phyloP scores from a whole-genome alignment of 2,113 vertebrate species.

The Verasper variegatus region DNA sequence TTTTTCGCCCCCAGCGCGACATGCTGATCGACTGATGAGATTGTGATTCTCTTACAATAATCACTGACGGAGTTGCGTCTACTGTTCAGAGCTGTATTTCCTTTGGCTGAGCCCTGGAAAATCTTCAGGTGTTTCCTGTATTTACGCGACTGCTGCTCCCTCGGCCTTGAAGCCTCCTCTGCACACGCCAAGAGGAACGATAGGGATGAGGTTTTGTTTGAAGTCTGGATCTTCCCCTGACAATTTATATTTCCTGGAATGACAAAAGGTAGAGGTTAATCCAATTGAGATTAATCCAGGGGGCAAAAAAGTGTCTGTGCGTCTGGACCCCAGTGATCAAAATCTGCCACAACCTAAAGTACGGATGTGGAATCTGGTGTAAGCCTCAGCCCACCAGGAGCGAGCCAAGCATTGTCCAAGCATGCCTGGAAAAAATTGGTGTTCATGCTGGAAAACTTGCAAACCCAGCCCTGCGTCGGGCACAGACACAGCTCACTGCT shows the following conservation, averaged over 20 bases:
- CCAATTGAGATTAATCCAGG: slow-evolving; percentile 17
- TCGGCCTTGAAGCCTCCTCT: slow-evolving; percentile 54
- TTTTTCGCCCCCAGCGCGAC: slow-evolving; percentile 91
- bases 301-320: neutral
- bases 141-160: slow-evolving; percentile 60
- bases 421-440: slow-evolving; percentile 75
- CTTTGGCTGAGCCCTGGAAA: slow-evolving; percentile 46
- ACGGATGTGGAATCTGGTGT: slow-evolving; percentile 57
- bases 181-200: slow-evolving; percentile 27
- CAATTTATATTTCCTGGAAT: slow-evolving; percentile 45
- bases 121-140: slow-evolving; percentile 76
- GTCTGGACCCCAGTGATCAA: slow-evolving; percentile 11
- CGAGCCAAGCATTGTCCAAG: slow-evolving; percentile 65
- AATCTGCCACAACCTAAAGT: slow-evolving; percentile 29
- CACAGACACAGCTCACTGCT: slow-evolving; percentile 67
- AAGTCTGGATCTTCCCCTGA: slow-evolving; percentile 33
- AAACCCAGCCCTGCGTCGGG: slow-evolving; percentile 58
- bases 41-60: slow-evolving; percentile 45
- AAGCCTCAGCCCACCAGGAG: slow-evolving; percentile 45
- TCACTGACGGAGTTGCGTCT: slow-evolving; percentile 27
- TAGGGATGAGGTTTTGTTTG: slow-evolving; percentile 27
- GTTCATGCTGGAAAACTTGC: slow-evolving; percentile 70
- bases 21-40: slow-evolving; percentile 70
- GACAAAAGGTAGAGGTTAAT: slow-evolving; percentile 21
- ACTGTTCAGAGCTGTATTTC: slow-evolving; percentile 57